phyloP scores from a whole-genome alignment of 30 jellyfish, hydroid and myxozoan species.

The Turritopsis dohrnii region DNA sequence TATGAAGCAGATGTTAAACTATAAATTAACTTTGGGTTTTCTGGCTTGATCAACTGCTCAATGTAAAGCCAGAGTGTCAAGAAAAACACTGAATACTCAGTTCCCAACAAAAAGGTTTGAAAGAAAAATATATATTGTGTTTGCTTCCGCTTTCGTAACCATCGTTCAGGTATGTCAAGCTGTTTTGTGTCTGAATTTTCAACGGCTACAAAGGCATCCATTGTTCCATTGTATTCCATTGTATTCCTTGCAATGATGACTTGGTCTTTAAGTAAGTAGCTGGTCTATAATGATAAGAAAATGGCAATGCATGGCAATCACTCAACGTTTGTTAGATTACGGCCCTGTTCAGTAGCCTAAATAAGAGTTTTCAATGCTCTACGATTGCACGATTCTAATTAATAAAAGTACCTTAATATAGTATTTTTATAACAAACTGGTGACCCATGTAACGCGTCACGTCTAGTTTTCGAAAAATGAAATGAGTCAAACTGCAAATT shows the following conservation, averaged over 20 bases:
- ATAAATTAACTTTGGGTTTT: constrained; percentile 16
- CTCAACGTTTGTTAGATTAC: too few relatives aligned
- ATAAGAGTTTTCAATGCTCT: too few relatives aligned
- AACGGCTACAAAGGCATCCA: neutral
- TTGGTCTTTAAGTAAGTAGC: neutral
- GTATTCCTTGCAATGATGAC: too few relatives aligned
- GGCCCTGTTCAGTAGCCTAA: too few relatives aligned
- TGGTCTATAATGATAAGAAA: too few relatives aligned
- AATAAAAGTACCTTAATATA: too few relatives aligned
- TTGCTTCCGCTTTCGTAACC: neutral
- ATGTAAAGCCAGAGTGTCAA: constrained; percentile 29
- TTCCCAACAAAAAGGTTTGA: constrained; percentile 12
- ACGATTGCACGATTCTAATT: too few relatives aligned
- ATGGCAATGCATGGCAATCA: too few relatives aligned
- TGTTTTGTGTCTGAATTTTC: neutral
- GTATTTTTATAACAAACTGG: too few relatives aligned
- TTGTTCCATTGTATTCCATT: neutral
- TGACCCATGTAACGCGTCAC: too few relatives aligned
- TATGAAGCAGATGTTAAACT: constrained; percentile 13
- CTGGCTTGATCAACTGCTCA: neutral
- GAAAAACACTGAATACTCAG: constrained; percentile 10
- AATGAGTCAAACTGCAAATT: too few relatives aligned
- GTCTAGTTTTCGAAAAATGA: too few relatives aligned
- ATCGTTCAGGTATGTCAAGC: neutral
- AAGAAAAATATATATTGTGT: neutral